Evolutionary conservation across 2,888 invertebrate species (phyloP).

Genomic region (Conus canariensis): DNA sequence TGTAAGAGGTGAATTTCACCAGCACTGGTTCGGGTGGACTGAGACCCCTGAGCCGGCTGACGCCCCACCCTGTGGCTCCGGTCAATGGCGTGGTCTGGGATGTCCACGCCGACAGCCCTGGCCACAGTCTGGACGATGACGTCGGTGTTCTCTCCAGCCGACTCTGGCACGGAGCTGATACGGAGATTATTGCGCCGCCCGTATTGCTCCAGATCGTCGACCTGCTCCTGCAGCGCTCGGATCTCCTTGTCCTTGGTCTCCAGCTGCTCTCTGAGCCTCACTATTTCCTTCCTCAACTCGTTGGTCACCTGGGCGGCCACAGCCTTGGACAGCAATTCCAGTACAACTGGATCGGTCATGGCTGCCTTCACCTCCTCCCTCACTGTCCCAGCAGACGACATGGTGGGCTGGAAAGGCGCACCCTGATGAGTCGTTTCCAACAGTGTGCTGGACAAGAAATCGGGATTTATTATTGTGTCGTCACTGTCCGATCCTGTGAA

Average conservation of each 20-base stretch:
- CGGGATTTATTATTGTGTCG: background rate
- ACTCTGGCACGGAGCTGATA: background rate
- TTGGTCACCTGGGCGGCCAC: slow-evolving; percentile 16
- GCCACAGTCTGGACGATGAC: too few relatives aligned
- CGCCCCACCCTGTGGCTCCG: too few relatives aligned
- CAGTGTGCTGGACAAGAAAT: slow-evolving; percentile 12
- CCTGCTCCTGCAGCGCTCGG: background rate
- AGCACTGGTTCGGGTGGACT: background rate
- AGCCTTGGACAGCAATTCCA: slow-evolving; percentile 28
- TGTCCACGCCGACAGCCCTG: too few relatives aligned
- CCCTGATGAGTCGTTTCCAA: background rate
- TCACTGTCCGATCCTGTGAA: background rate
- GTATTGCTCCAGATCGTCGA: slow-evolving; percentile 9
- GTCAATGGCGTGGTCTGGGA: too few relatives aligned
- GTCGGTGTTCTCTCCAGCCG: background rate
- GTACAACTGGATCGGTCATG: background rate
- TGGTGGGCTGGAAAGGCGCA: too few relatives aligned
- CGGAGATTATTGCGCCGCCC: background rate
- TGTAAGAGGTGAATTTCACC: slow-evolving; percentile 8
- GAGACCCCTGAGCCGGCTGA: too few relatives aligned
- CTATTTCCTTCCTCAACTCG: background rate
- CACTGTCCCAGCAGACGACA: background rate
- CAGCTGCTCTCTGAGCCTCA: background rate
- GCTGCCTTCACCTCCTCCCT: background rate
- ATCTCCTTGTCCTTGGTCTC: slow-evolving; percentile 5